Percentiles rank a stretch among this genome's conserved stretches.
phyloP scores from a whole-genome alignment of 2,113 vertebrate genomes.

The Telmatochromis sp. region DNA sequence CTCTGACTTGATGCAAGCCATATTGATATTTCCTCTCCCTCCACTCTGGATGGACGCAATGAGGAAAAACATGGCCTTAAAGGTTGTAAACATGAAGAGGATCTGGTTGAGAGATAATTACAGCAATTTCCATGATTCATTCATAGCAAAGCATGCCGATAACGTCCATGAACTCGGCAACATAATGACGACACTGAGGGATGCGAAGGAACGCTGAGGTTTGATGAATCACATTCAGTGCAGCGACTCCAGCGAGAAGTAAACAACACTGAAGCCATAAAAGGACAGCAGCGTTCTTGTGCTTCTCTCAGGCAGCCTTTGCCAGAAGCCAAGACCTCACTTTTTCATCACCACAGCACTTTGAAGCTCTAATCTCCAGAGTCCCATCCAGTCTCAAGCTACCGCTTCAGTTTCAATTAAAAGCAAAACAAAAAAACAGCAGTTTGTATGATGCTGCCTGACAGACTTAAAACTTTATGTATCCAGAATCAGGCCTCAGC shows the following conservation, averaged over 20 bases:
- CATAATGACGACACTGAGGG: conserved; percentile 20
- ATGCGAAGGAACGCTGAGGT: background rate
- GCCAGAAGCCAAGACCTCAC: background rate
- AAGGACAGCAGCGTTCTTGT: background rate
- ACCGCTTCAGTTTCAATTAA: background rate
- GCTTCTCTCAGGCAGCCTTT: background rate
- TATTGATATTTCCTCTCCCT: conserved; percentile 38
- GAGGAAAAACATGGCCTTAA: conserved; percentile 36
- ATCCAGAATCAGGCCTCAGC: background rate
- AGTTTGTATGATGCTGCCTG: background rate
- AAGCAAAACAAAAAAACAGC: background rate
- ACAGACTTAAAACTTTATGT: background rate
- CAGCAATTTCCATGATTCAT: conserved; percentile 61
- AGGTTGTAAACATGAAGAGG: conserved; percentile 64
- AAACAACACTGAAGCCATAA: background rate
- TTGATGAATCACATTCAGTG: conserved; percentile 32
- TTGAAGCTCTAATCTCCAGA: conserved; percentile 5
- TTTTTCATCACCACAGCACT: background rate
- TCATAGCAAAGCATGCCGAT: conserved; percentile 36
- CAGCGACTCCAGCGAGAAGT: background rate
- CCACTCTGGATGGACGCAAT: background rate
- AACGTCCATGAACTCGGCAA: conserved; percentile 42
- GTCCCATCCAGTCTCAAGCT: background rate
- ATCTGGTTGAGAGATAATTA: conserved; percentile 57
- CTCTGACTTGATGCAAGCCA: conserved; percentile 41